Conservation (phyloP, 1,140 invertebrate species). For the Lordiphosa clarofinis region DNA sequence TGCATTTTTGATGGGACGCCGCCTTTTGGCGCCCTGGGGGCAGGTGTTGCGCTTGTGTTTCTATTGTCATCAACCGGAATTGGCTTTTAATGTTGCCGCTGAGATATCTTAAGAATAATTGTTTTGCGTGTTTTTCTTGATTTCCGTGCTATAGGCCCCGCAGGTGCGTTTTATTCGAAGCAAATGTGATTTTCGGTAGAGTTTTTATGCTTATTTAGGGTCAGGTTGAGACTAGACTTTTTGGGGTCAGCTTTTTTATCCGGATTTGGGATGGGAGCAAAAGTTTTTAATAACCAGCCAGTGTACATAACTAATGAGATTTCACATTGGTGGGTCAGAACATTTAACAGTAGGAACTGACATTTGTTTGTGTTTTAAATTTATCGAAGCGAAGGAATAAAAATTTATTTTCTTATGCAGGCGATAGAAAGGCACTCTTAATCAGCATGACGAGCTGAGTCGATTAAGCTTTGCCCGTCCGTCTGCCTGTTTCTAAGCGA, state of each 20-base stretch:
- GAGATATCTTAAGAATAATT: conserved; percentile 80
- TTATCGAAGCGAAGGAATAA: too few species aligned
- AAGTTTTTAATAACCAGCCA: not conserved
- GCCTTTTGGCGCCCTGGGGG: conserved; percentile 39
- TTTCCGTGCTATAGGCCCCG: conserved; percentile 50
- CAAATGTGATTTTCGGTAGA: conserved; percentile 27
- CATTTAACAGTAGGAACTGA: too few species aligned
- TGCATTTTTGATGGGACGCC: conserved; percentile 61
- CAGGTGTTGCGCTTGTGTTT: conserved; percentile 72
- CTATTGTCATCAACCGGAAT: conserved; percentile 79
- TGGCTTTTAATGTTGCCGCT: conserved; percentile 80
- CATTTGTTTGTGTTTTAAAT: too few species aligned
- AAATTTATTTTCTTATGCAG: too few species aligned
- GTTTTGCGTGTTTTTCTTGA: conserved; percentile 79
- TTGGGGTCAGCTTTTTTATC: conserved; percentile 11
- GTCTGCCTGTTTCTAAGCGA: too few species aligned
- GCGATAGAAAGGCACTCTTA: too few species aligned
- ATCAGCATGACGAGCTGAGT: too few species aligned
- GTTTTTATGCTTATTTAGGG: conserved; percentile 58
- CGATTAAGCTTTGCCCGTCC: too few species aligned
- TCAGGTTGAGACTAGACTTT: conserved; percentile 3
- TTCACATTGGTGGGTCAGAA: too few species aligned
- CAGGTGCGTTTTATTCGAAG: conserved; percentile 60
- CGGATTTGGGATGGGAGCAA: conserved; percentile 6
- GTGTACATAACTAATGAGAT: too few species aligned